phyloP scores from a whole-genome alignment of 2,113 vertebrate genomes.

The Gracilinanus agilis region DNA sequence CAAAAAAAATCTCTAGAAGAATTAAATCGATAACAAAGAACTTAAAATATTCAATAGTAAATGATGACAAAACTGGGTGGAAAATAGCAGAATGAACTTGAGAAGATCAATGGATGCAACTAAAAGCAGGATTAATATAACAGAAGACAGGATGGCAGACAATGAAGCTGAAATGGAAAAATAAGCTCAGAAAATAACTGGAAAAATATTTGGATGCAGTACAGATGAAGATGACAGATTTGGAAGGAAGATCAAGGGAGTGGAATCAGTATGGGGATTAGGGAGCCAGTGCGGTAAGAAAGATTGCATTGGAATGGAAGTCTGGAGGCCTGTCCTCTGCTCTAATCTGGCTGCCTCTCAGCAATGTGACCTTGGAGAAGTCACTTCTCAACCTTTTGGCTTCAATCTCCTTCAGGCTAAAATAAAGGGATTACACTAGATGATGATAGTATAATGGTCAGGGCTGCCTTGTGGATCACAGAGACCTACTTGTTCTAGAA shows the following conservation, averaged over 20 bases:
- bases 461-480: neutral
- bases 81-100: neutral
- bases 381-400: neutral
- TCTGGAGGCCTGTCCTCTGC: neutral
- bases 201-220: neutral
- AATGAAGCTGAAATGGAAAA: neutral
- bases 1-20: neutral
- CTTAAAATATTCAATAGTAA: neutral
- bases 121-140: neutral
- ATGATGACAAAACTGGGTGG: neutral
- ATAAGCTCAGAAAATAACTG: neutral
- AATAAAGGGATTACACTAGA: neutral
- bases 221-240: neutral
- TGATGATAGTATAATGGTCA: neutral
- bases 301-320: neutral
- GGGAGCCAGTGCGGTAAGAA: neutral
- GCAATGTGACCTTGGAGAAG: neutral
- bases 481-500: neutral
- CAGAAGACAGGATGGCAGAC: neutral
- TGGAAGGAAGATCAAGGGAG: neutral
- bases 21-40: neutral
- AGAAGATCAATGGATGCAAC: neutral
- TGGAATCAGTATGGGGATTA: neutral
- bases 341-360: neutral
- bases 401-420: conserved; percentile 1